Conservation (phyloP, 2,113 vertebrate genomes). For the Gila orcuttii region DNA sequence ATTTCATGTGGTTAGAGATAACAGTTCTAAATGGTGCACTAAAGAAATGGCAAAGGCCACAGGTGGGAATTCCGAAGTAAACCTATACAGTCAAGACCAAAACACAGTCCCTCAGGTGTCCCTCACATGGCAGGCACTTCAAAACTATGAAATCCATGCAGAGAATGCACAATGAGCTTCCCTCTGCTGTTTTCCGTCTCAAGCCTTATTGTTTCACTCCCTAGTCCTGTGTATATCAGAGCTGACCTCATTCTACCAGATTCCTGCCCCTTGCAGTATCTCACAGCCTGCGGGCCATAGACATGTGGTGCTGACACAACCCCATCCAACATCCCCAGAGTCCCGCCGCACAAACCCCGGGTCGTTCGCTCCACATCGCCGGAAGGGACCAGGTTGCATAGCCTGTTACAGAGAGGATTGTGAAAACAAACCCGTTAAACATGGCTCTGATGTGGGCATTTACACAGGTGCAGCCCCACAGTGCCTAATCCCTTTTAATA, state of each 20-base stretch:
- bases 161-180: constrained; percentile 53
- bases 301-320: constrained; percentile 61
- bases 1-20: background rate
- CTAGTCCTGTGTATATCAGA: constrained; percentile 53
- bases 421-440: constrained; percentile 51
- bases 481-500: constrained; percentile 52
- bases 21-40: background rate
- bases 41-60: constrained; percentile 28
- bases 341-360: constrained; percentile 33
- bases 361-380: constrained; percentile 18
- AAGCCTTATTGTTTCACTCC: constrained; percentile 38
- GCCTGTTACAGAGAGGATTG: constrained; percentile 45
- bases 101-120: constrained; percentile 29
- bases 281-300: constrained; percentile 60
- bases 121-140: constrained; percentile 1
- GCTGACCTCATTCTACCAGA: constrained; percentile 70
- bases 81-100: constrained; percentile 22
- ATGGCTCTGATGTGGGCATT: constrained; percentile 34
- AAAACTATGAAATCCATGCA: constrained; percentile 40
- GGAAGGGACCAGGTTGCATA: constrained; percentile 48
- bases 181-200: constrained; percentile 35
- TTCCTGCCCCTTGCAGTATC: constrained; percentile 60
- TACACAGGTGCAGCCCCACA: constrained; percentile 43
- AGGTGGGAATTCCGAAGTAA: constrained; percentile 26
- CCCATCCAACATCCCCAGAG: constrained; percentile 52